Base-by-base conservation (phyloP, 2,113 vertebrate species). In the Cephalopholis sonnerati region DNA sequence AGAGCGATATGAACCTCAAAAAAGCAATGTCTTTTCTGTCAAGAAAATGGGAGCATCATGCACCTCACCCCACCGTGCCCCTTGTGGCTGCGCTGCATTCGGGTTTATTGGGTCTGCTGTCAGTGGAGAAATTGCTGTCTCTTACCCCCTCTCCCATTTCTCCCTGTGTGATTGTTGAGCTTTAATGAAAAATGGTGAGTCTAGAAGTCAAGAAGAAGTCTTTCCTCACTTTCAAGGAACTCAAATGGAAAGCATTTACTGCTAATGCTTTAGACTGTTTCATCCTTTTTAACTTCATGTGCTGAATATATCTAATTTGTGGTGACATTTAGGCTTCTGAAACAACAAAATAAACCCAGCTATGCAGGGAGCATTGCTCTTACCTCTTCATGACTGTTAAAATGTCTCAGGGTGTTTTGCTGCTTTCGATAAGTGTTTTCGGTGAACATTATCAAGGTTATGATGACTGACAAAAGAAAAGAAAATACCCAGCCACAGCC, bases 81-180 rank as follows among this genome's bases (percentile, higher is more conserved):
- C 79, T 66, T n/a, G 78, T 79, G 75, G 51, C 51, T 80, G 62
- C 39, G 0, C 46, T 48, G 58, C 63, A 53, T 80, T 80, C 3
- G 0, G 77, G 36, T 77, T 85, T 85, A 85, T 82, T 90, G 79
- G 72, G 36, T 62, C 58, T 48, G 64, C 64, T 68, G 82, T 77
- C 82, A 74, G 79, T n/a, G 57, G 53, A 77, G 78, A 73, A 76
- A 87, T 71, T 74, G 64, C 54, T 63, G 36, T 61, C 46, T 80
- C 53, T 66, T 74, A 64, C 54, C 41, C 48, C 44, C n/a, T 3
- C 67, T 8, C 1, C 53, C 2, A 8, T 54, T 50, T 22, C 32
- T 72, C 58, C 24, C 66, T 7, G 41, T 59, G 68, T 41, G 83
- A 82, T 32, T 58, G 76, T 54, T 32, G 57, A 65, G 20, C 24